Evolutionary conservation across 1,140 invertebrate species (phyloP), one percentile per base, ranked within the genome.

Genomic region (Myzus persicae): DNA sequence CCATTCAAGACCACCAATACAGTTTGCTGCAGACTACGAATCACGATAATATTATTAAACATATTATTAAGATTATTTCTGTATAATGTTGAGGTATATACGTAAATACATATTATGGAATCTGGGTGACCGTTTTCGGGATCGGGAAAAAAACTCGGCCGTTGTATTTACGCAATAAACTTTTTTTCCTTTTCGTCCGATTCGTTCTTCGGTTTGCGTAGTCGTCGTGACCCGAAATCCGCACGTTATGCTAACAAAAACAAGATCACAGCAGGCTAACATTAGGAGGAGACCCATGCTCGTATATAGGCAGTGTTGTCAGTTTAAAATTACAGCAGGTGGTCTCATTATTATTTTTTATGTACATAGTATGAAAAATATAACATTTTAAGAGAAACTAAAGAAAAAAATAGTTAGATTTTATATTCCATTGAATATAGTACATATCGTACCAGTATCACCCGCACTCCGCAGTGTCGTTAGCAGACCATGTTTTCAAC

Each of bases 1-100:
- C 14, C n/a, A 18, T 4, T 76, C 59, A 18, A 76, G 2, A 18
- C 4, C 31, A 18, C 59, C 59, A 18, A 76, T 76, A 76, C 31
- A n/a, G n/a, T 76, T 76, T 20, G 31, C 31, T 20, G 14, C 18
- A n/a, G 18, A 6, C 31, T 76, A 76, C 31, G 5, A 76, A 76
- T 76, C 36, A 76, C 59, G 59, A 76, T 76, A 76, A 76, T 67
- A 67, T 67, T 76, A 76, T 76, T 76, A 76, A n/a, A 31, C 59
- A 67, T n/a, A 54, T 54, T 54, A n/a, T 76, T n/a, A n/a, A n/a
- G 11, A 76, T n/a, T 76, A 76, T n/a, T 76, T 76, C 59, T n/a
- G 24, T 76, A 76, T 76, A n/a, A 67, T n/a, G 36, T n/a, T 20
- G n/a, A n/a, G 31, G n/a, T 7, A 76, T 76, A n/a, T n/a, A 3